These are phyloP conservation scores for Grallaria varia DNA, from an alignment of 2,113 vertebrate genomes.

Conservation along the genomic window DNA sequence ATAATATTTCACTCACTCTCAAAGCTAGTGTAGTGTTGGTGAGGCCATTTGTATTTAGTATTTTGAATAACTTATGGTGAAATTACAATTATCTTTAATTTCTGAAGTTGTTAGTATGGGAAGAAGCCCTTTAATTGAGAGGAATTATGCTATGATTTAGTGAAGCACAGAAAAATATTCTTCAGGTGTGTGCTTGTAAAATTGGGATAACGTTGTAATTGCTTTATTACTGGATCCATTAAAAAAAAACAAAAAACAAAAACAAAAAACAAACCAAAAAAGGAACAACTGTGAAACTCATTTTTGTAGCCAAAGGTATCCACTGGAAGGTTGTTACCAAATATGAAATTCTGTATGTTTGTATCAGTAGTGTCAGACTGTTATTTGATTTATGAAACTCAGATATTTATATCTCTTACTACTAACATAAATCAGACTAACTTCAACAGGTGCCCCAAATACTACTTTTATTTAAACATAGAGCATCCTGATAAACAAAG, in stretches of 20 bases:
- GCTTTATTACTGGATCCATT: neutral
- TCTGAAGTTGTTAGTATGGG: neutral
- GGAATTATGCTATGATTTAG: neutral
- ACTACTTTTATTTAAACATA: neutral
- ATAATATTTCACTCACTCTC: neutral
- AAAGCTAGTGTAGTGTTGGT: conserved; percentile 11
- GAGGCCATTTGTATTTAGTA: conserved; percentile 8
- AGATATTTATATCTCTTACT: neutral
- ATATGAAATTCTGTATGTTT: neutral
- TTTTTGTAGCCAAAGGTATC: neutral
- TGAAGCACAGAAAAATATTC: neutral
- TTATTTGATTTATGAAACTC: neutral
- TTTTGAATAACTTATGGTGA: conserved; percentile 9
- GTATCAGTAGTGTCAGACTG: neutral
- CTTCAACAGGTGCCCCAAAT: neutral
- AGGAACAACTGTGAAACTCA: rapidly evolving
- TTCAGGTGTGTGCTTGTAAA: neutral
- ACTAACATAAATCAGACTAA: neutral
- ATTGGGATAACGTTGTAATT: neutral
- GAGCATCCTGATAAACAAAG: neutral
- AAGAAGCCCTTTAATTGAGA: neutral
- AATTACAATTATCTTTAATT: conserved; percentile 17
- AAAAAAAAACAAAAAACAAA: neutral
- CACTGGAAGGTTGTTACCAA: neutral
- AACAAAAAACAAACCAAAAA: neutral